Percentiles rank a stretch among this genome's conserved stretches.
These are phyloP conservation scores for Lobophora halterata DNA, from an alignment of 2,888 invertebrate species.

Conservation along the genomic window DNA sequence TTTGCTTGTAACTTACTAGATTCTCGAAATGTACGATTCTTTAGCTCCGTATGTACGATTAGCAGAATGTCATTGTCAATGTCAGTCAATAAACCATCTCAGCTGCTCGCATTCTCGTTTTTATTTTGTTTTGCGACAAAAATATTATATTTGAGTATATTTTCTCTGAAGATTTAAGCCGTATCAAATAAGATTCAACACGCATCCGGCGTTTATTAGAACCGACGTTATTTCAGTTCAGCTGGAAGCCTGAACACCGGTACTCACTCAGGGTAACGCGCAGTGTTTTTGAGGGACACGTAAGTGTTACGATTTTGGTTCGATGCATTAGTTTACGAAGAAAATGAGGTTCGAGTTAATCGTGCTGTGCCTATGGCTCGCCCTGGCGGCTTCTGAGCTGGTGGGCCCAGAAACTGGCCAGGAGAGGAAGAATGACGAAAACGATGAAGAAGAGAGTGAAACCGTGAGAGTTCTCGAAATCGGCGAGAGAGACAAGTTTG, in stretches of 20 bases:
- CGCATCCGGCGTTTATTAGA: too few relatives aligned
- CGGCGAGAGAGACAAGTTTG: slow-evolving; percentile 36
- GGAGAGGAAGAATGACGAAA: slow-evolving; percentile 45
- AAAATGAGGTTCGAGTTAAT: slow-evolving; percentile 55
- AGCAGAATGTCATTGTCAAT: too few relatives aligned
- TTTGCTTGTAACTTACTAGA: too few relatives aligned
- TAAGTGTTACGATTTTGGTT: slow-evolving; percentile 48
- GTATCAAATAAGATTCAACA: too few relatives aligned
- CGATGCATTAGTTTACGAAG: slow-evolving; percentile 35
- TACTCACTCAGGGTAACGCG: slow-evolving; percentile 4
- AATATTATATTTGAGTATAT: too few relatives aligned
- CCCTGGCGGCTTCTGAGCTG: slow-evolving; percentile 53
- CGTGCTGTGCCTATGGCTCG: slow-evolving; percentile 52
- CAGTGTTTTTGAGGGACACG: slow-evolving; percentile 54
- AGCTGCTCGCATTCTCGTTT: too few relatives aligned
- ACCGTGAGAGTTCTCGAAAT: slow-evolving; percentile 30
- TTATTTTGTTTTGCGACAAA: too few relatives aligned
- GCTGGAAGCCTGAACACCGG: neutral
- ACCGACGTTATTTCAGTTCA: too few relatives aligned
- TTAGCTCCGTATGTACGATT: too few relatives aligned
- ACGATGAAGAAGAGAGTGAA: slow-evolving; percentile 37
- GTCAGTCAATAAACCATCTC: too few relatives aligned
- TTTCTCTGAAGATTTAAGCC: too few relatives aligned
- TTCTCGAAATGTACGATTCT: too few relatives aligned
- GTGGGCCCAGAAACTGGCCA: slow-evolving; percentile 62